Conservation (phyloP, 2,888 invertebrate species). For the Melieria crassipennis region DNA sequence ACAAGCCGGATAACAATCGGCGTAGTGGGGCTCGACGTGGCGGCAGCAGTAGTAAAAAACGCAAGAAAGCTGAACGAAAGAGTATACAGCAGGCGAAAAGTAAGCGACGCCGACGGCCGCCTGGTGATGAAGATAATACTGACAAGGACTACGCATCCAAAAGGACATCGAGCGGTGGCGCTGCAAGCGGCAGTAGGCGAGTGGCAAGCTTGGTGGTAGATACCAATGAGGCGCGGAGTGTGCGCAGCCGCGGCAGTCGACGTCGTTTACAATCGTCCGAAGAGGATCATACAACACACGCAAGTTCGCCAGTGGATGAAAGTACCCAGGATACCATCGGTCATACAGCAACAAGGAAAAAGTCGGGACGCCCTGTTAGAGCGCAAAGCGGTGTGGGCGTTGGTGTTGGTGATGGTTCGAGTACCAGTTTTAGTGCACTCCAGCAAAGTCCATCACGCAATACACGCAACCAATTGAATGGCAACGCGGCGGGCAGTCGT, state of each 20-base stretch:
- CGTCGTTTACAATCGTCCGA: slow-evolving; percentile 52
- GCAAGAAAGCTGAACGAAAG: slow-evolving; percentile 37
- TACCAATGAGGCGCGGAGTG: not conserved
- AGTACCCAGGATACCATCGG: slow-evolving; percentile 55
- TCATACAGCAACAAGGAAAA: slow-evolving; percentile 53
- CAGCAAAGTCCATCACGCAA: slow-evolving; percentile 55
- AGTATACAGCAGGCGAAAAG: slow-evolving; percentile 33
- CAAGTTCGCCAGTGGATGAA: slow-evolving; percentile 51
- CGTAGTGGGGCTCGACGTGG: slow-evolving; percentile 45
- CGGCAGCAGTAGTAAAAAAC: slow-evolving; percentile 34
- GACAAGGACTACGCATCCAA: slow-evolving; percentile 40
- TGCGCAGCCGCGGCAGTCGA: slow-evolving; percentile 33
- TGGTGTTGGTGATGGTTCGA: slow-evolving; percentile 48
- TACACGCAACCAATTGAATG: slow-evolving; percentile 50
- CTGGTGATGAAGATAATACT: slow-evolving; percentile 50
- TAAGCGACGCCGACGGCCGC: slow-evolving; percentile 35
- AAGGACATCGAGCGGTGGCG: slow-evolving; percentile 20
- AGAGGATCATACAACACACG: slow-evolving; percentile 46
- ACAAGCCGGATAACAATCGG: slow-evolving; percentile 65
- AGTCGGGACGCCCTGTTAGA: slow-evolving; percentile 49
- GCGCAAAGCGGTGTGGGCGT: slow-evolving; percentile 32
- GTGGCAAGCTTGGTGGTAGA: slow-evolving; percentile 4
- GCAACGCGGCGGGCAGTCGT: slow-evolving; percentile 37
- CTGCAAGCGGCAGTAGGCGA: slow-evolving; percentile 27
- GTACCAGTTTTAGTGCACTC: slow-evolving; percentile 47